These are phyloP conservation scores for Sander vitreus DNA, from an alignment of 2,113 vertebrate species.

Conservation along the genomic window DNA sequence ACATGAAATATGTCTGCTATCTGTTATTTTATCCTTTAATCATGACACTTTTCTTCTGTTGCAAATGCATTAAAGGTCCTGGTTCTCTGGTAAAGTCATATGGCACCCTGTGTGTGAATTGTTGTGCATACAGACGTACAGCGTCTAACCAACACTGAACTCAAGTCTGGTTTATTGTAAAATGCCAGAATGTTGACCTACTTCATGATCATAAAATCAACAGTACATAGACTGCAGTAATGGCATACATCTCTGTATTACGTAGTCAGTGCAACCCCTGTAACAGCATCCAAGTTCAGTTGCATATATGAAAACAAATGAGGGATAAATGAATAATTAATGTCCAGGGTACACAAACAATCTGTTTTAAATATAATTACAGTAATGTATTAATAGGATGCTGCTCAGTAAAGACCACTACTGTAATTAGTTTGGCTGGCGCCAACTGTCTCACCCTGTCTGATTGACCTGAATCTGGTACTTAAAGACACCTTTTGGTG, in stretches of 20 bases:
- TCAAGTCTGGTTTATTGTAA: slow-evolving; percentile 7
- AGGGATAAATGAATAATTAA: not conserved
- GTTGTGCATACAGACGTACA: not conserved
- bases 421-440: slow-evolving; percentile 25
- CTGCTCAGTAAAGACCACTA: slow-evolving; percentile 4
- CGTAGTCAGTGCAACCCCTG: not conserved
- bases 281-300: not conserved
- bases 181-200: not conserved
- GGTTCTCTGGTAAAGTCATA: slow-evolving; percentile 18
- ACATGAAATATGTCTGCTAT: slow-evolving; percentile 46
- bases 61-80: slow-evolving; percentile 11
- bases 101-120: not conserved
- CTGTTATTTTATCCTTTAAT: slow-evolving; percentile 47
- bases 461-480: slow-evolving; percentile 25
- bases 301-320: not conserved
- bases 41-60: not conserved
- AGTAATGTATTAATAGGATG: not conserved
- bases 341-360: not conserved
- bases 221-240: not conserved
- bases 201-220: not conserved
- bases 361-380: slow-evolving; percentile 10
- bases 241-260: not conserved
- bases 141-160: not conserved
- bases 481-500: slow-evolving; percentile 26
- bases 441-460: slow-evolving; percentile 12